A percentile compares a stretch with the other conserved stretches of the same genome.
These are phyloP conservation scores for Crypturellus undulatus DNA, from an alignment of 2,113 vertebrate species.

Conservation along the genomic window DNA sequence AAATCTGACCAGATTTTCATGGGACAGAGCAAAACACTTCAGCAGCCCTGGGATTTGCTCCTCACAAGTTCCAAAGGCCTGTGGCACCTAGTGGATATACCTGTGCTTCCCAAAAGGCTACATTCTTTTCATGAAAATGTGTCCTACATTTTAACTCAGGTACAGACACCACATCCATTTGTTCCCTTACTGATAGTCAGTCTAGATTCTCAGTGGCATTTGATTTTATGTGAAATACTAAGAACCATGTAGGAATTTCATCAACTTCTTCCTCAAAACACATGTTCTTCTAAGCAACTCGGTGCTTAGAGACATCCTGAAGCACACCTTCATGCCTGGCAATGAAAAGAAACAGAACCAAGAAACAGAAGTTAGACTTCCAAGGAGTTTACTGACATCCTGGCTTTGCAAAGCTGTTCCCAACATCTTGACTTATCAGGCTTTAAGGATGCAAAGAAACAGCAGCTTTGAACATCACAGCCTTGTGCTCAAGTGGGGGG, in stretches of 20 bases:
- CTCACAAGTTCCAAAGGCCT: not conserved
- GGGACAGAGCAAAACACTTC: not conserved
- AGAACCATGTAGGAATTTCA: not conserved
- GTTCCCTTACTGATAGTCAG: not conserved
- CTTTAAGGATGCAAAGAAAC: not conserved
- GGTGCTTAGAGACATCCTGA: not conserved
- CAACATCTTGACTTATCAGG: not conserved
- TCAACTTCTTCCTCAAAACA: not conserved
- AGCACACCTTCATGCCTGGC: not conserved
- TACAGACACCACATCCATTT: not conserved
- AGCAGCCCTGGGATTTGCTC: accelerated
- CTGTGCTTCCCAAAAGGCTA: not conserved
- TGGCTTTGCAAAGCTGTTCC: not conserved
- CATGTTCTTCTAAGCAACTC: not conserved
- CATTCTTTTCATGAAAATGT: not conserved
- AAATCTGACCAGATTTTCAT: not conserved
- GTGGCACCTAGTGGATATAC: not conserved
- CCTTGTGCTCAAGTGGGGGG: not conserved
- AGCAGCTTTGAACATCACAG: not conserved
- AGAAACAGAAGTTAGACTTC: not conserved
- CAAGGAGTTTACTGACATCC: not conserved
- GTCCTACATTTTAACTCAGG: not conserved
- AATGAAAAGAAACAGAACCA: not conserved
- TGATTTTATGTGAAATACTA: not conserved
- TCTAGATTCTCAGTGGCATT: not conserved